These are phyloP conservation scores for Chiroxiphia lanceolata DNA, from an alignment of 2,797 vertebrate species.

Conservation along the genomic window DNA sequence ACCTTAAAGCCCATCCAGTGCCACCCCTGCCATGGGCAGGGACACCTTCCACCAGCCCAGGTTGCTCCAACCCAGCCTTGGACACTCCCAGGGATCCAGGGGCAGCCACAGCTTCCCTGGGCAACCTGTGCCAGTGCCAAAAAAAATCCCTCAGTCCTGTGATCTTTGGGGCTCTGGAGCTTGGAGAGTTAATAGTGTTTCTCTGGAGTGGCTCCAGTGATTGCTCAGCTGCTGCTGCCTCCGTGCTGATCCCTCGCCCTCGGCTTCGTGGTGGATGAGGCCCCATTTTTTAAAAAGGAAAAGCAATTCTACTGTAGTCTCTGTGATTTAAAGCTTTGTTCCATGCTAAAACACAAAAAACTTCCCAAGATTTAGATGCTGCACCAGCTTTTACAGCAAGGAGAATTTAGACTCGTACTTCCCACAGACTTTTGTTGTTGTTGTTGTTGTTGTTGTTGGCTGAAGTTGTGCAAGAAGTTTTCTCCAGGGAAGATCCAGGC, in stretches of 20 bases:
- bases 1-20: rapidly evolving
- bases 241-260: conserved; percentile 9
- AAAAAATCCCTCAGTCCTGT: background rate
- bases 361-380: conserved; percentile 45
- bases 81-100: background rate
- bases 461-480: background rate
- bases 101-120: background rate
- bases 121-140: no score
- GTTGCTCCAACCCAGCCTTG: background rate
- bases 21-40: background rate
- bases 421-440: background rate
- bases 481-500: background rate
- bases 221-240: background rate
- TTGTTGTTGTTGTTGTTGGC: background rate
- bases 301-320: conserved; percentile 54
- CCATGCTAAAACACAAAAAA: conserved; percentile 52
- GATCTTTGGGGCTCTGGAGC: background rate
- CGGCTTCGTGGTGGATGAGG: background rate
- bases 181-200: conserved; percentile 1
- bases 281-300: conserved; percentile 46
- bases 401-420: background rate
- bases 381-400: background rate
- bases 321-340: conserved; percentile 65
- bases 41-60: background rate
- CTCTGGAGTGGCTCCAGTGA: background rate